Evolutionary conservation across 2,797 vertebrate genomes (phyloP).

Genomic region (Lutjanus argentimaculatus): DNA sequence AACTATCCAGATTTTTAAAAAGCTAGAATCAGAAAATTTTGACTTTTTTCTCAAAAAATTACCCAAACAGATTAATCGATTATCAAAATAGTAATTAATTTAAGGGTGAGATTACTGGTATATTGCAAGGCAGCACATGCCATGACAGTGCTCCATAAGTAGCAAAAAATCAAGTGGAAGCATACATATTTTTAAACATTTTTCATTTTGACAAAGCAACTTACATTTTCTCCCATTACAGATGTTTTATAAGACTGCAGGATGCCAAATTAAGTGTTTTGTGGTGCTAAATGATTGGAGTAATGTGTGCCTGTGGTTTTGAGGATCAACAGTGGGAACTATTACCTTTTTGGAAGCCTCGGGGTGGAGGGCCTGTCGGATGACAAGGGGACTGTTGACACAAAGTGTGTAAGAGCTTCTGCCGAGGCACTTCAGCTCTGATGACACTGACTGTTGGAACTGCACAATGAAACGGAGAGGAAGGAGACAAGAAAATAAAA

Average conservation of each 20-base stretch:
- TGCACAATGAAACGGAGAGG: slow-evolving; percentile 60
- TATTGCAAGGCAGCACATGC: slow-evolving; percentile 40
- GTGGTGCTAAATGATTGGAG: no score
- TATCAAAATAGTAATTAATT: no score
- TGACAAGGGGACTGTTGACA: slow-evolving; percentile 91
- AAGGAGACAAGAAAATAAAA: neutral
- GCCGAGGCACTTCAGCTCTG: slow-evolving; percentile 92
- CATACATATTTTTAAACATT: no score
- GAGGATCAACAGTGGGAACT: neutral
- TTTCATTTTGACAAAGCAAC: neutral
- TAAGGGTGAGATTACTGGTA: slow-evolving; percentile 3
- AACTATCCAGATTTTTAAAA: no score
- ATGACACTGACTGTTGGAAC: slow-evolving; percentile 93
- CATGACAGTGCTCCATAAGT: slow-evolving; percentile 26
- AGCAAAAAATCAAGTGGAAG: neutral
- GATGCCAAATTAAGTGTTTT: neutral
- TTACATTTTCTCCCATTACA: neutral
- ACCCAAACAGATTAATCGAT: no score
- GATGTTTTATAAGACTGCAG: neutral
- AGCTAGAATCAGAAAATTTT: no score
- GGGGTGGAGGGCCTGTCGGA: slow-evolving; percentile 95
- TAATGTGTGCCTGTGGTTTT: neutral
- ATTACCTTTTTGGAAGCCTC: slow-evolving; percentile 97
- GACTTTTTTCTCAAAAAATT: no score
- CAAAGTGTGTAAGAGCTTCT: slow-evolving; percentile 92